phyloP scores from a whole-genome alignment of 1,140 invertebrate species.

The Harpegnathos saltator region DNA sequence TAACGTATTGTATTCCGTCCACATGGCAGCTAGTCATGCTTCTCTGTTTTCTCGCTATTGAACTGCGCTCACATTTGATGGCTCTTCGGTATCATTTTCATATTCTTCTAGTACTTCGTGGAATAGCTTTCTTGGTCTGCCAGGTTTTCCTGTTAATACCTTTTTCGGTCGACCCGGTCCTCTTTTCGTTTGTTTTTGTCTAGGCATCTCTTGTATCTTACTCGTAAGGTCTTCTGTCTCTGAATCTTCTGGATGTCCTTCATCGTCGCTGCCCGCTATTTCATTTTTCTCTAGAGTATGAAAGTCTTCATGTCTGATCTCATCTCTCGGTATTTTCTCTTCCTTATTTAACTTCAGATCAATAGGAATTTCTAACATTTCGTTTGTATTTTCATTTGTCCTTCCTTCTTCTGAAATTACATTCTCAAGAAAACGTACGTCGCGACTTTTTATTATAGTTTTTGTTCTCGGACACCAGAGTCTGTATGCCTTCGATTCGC shows the following conservation, averaged over 20 bases:
- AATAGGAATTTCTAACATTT: background rate
- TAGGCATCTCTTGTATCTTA: no score
- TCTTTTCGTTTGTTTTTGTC: no score
- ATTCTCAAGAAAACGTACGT: conserved; percentile 6
- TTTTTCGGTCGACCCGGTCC: no score
- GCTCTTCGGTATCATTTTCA: background rate
- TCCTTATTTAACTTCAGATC: no score
- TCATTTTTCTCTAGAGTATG: no score
- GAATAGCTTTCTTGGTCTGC: background rate
- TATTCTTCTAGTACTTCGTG: background rate
- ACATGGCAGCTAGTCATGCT: conserved; percentile 66
- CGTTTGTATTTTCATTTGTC: background rate
- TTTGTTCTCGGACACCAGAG: conserved; percentile 12
- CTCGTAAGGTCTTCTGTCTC: no score
- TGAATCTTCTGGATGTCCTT: no score
- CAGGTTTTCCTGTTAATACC: no score
- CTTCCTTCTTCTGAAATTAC: background rate
- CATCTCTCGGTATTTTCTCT: no score
- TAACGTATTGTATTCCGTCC: conserved; percentile 65
- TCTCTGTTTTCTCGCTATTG: conserved; percentile 22
- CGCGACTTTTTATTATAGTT: conserved; percentile 23
- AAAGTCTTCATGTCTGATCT: no score
- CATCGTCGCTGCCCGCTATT: no score
- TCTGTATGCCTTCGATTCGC: conserved; percentile 40
- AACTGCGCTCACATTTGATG: background rate